Evolutionary conservation across 2,888 invertebrate genomes (phyloP).

Genomic region (Blastobasis adustella): DNA sequence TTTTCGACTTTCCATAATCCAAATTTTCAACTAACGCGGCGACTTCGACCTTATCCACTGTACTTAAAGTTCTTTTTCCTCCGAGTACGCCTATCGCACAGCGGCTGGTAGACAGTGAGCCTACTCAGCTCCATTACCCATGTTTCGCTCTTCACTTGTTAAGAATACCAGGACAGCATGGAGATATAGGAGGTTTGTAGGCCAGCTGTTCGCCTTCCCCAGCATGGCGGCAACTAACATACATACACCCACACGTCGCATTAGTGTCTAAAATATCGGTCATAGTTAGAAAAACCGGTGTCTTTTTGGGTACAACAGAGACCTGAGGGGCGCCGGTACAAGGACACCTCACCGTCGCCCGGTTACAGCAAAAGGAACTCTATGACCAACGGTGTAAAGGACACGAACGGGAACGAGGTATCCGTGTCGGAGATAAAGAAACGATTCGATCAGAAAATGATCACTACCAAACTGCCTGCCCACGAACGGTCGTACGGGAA

Average conservation of each 20-base stretch:
- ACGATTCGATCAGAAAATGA: slow-evolving; percentile 71
- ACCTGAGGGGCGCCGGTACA: slow-evolving; percentile 62
- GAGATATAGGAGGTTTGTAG: too few species aligned
- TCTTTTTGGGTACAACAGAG: slow-evolving; percentile 53
- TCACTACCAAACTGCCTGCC: slow-evolving; percentile 62
- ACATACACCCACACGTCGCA: slow-evolving; percentile 51
- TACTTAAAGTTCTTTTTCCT: too few species aligned
- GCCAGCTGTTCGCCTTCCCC: slow-evolving; percentile 11
- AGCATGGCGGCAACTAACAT: slow-evolving; percentile 61
- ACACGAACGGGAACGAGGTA: slow-evolving; percentile 75
- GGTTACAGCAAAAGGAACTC: slow-evolving; percentile 54
- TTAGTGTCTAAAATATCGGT: slow-evolving; percentile 28
- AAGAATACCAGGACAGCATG: too few species aligned
- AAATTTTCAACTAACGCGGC: too few species aligned
- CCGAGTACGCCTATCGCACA: too few species aligned
- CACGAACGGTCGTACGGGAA: slow-evolving; percentile 52
- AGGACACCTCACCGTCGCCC: slow-evolving; percentile 51
- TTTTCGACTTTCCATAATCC: too few species aligned
- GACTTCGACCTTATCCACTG: too few species aligned
- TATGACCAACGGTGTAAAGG: slow-evolving; percentile 63
- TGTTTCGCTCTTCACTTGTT: too few species aligned
- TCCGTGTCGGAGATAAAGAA: slow-evolving; percentile 76
- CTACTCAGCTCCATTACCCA: too few species aligned
- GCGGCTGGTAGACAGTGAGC: too few species aligned
- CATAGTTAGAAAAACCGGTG: slow-evolving; percentile 37